Percentiles rank a stretch among this genome's conserved stretches.
phyloP scores from a whole-genome alignment of 2,113 vertebrate species.

The Scopus umbretta region DNA sequence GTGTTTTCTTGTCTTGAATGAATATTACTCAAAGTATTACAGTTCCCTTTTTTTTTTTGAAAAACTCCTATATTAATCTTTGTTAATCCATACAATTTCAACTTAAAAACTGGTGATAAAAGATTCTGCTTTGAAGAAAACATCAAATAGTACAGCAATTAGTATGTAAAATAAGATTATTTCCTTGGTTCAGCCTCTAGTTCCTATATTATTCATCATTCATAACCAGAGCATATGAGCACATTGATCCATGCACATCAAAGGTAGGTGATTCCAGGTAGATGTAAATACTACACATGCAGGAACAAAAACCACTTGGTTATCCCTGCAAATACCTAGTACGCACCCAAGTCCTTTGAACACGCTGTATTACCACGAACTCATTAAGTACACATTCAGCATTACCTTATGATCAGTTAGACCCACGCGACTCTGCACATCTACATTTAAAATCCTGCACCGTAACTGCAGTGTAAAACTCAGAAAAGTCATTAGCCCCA shows the following conservation, averaged over 20 bases:
- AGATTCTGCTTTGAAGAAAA: neutral
- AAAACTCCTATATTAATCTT: neutral
- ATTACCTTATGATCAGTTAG: too few species aligned
- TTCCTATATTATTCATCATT: neutral
- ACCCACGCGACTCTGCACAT: neutral
- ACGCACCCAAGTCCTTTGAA: neutral
- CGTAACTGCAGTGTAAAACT: neutral
- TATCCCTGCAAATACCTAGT: neutral
- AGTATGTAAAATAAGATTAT: neutral
- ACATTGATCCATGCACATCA: neutral
- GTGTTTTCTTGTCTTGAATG: neutral
- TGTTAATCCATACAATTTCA: constrained; percentile 14
- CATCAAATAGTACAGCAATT: neutral
- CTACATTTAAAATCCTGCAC: neutral
- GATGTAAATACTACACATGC: neutral
- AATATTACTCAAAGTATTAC: neutral
- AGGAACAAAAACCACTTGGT: neutral
- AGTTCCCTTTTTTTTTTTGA: neutral
- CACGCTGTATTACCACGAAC: neutral
- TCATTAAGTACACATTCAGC: neutral
- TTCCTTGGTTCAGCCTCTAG: neutral
- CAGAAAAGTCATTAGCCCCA: neutral
- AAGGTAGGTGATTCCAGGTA: neutral
- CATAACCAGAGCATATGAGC: neutral
- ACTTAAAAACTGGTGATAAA: neutral